Evolutionary conservation across 2,113 vertebrate species (phyloP).

Genomic region (Panthera uncia): DNA sequence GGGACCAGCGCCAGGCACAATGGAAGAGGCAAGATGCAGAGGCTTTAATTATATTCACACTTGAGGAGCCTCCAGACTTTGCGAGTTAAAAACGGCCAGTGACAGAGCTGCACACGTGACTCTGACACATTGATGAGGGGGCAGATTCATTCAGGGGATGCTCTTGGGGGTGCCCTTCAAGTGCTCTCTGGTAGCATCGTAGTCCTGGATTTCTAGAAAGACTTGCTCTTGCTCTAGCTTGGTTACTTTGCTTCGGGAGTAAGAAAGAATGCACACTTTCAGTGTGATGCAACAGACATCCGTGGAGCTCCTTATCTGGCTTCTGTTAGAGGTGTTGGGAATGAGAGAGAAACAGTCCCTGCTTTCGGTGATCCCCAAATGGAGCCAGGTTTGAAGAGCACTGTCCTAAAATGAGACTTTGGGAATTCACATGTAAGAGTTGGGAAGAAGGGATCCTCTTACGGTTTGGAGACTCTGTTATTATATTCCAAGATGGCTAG

Average conservation of each 20-base stretch:
- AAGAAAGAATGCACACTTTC: neutral
- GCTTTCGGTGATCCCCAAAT: neutral
- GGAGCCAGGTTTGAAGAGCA: neutral
- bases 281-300: neutral
- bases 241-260: neutral
- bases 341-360: neutral
- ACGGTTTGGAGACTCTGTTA: neutral
- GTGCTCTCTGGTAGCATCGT: neutral
- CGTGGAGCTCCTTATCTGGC: neutral
- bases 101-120: neutral
- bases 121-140: slow-evolving; percentile 59
- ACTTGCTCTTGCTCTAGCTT: neutral
- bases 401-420: neutral
- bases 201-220: neutral
- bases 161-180: neutral
- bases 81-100: slow-evolving; percentile 65
- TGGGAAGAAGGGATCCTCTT: neutral
- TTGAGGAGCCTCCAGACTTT: slow-evolving; percentile 64
- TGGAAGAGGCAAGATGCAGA: slow-evolving; percentile 80
- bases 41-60: slow-evolving; percentile 82
- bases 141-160: slow-evolving; percentile 6
- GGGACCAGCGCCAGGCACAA: slow-evolving; percentile 78
- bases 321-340: neutral
- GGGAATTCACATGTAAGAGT: neutral
- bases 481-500: neutral